phyloP scores from a whole-genome alignment of 2,113 vertebrate species.

The Erythrocercus mccallii region DNA sequence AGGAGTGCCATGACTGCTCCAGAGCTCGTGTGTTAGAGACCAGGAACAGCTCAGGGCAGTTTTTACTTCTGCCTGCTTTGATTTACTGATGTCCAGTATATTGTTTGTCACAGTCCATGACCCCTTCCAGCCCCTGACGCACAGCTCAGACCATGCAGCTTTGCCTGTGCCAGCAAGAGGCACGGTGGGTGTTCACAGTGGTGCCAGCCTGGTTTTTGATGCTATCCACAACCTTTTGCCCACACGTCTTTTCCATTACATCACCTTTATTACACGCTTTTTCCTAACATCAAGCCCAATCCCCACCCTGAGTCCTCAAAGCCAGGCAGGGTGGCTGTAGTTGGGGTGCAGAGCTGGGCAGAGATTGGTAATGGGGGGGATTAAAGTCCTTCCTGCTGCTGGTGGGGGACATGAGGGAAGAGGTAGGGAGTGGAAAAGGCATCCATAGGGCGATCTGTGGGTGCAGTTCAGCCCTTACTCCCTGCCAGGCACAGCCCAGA shows the following conservation, averaged over 20 bases:
- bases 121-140: not conserved
- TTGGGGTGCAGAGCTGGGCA: not conserved
- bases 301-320: not conserved
- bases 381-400: not conserved
- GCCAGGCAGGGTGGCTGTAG: not conserved
- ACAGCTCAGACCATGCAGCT: not conserved
- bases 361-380: not conserved
- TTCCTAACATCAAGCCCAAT: not conserved
- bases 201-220: not conserved
- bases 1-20: not conserved
- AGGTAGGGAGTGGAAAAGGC: not conserved
- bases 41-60: not conserved
- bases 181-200: fast-evolving
- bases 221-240: not conserved
- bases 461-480: not conserved
- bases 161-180: not conserved
- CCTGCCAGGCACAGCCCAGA: not conserved
- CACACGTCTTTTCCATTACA: not conserved
- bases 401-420: not conserved
- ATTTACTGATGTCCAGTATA: not conserved
- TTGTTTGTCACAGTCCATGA: not conserved
- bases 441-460: fast-evolving
- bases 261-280: conserved; percentile 32
- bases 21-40: not conserved
- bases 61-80: not conserved